phyloP scores from a whole-genome alignment of 2,113 vertebrate species.

The Mesoclemmys tuberculata region DNA sequence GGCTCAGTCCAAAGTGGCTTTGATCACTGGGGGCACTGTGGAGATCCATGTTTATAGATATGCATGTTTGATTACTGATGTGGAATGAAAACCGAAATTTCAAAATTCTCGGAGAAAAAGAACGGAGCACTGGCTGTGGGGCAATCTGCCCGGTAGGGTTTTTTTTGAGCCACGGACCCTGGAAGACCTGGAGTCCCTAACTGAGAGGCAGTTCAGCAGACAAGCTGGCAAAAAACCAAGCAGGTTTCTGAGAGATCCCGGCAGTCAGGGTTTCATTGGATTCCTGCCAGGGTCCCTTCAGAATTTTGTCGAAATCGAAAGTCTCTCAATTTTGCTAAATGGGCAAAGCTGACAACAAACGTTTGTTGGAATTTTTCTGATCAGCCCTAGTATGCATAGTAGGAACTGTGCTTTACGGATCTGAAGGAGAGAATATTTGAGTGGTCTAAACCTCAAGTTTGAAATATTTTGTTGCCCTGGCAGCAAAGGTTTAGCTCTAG shows the following conservation, averaged over 20 bases:
- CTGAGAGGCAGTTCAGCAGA: background rate
- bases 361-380: background rate
- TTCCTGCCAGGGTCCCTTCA: background rate
- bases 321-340: background rate
- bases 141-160: background rate
- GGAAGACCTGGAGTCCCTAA: background rate
- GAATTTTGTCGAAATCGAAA: background rate
- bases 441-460: background rate
- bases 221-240: background rate
- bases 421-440: background rate
- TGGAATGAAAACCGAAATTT: background rate
- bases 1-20: constrained; percentile 30
- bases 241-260: background rate
- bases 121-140: background rate
- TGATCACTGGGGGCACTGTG: constrained; percentile 12
- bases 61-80: background rate
- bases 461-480: background rate
- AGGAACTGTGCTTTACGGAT: background rate
- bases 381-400: fast-evolving
- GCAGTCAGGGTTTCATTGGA: background rate
- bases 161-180: background rate
- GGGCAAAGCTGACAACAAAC: background rate
- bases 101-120: background rate
- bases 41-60: constrained; percentile 18
- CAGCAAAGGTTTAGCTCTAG: background rate